Evolutionary conservation across 2,888 invertebrate genomes (phyloP).

Genomic region (Sericinus montela): DNA sequence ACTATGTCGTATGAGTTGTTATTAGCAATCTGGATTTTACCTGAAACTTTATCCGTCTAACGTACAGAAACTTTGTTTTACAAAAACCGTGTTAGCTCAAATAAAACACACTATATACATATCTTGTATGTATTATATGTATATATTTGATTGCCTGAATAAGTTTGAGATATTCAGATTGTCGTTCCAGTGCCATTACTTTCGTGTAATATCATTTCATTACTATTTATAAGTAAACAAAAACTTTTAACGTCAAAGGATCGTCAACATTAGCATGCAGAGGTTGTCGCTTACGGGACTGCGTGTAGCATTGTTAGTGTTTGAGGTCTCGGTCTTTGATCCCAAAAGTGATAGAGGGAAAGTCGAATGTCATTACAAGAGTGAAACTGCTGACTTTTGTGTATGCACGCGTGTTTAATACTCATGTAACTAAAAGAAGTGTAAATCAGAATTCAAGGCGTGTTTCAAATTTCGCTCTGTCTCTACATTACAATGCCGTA

Average conservation of each 20-base stretch:
- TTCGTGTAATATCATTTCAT: too few relatives aligned
- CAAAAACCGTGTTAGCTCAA: too few relatives aligned
- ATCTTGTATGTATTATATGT: too few relatives aligned
- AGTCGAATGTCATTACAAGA: conserved; percentile 58
- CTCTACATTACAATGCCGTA: conserved; percentile 4
- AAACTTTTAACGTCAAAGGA: conserved; percentile 27
- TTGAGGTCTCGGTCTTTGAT: conserved; percentile 47
- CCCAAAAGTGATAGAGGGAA: conserved; percentile 55
- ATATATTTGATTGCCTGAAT: too few relatives aligned
- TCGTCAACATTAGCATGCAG: conserved; percentile 54
- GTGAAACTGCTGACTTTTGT: conserved; percentile 25
- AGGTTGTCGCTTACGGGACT: conserved; percentile 36
- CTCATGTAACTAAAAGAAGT: not conserved
- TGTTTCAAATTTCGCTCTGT: not conserved
- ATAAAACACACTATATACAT: too few relatives aligned
- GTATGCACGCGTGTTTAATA: conserved; percentile 12
- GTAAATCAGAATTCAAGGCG: conserved; percentile 5
- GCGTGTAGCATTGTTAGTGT: conserved; percentile 48
- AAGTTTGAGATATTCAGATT: too few relatives aligned
- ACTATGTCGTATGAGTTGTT: too few relatives aligned
- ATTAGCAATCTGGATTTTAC: too few relatives aligned
- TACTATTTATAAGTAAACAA: not conserved
- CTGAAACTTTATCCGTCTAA: too few relatives aligned
- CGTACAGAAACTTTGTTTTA: too few relatives aligned
- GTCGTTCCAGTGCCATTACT: too few relatives aligned